Conservation (phyloP, 2,888 invertebrate genomes). For the Stomorhina lunata region DNA sequence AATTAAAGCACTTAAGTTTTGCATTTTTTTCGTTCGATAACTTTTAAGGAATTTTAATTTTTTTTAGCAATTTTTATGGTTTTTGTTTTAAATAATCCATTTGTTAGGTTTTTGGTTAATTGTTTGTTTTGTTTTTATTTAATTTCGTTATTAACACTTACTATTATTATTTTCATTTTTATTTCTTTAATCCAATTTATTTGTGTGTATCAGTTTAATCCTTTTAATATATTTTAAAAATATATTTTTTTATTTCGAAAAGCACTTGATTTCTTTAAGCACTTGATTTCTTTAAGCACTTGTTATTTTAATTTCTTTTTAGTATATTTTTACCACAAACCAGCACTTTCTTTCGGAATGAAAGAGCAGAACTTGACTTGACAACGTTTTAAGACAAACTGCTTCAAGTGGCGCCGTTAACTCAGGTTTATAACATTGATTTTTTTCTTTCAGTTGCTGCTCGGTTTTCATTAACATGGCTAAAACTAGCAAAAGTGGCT, state of each 20-base stretch:
- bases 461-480: slow-evolving; percentile 54
- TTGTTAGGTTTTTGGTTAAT: neutral
- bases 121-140: neutral
- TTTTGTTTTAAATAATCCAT: neutral
- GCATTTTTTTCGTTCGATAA: neutral
- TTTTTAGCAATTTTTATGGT: neutral
- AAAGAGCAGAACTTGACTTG: slow-evolving; percentile 73
- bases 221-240: neutral
- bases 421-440: slow-evolving; percentile 79
- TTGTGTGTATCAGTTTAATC: neutral
- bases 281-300: slow-evolving; percentile 40
- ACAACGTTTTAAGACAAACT: slow-evolving; percentile 78
- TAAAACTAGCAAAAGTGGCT: slow-evolving; percentile 47
- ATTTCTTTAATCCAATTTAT: neutral
- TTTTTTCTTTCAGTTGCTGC: slow-evolving; percentile 66
- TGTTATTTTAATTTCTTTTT: slow-evolving; percentile 15
- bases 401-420: slow-evolving; percentile 73
- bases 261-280: slow-evolving; percentile 15
- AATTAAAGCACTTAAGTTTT: neutral
- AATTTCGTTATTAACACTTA: slow-evolving; percentile 42
- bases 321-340: neutral
- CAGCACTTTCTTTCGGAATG: slow-evolving; percentile 49
- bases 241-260: neutral
- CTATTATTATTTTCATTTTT: slow-evolving; percentile 55
- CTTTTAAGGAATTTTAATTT: neutral